Percentiles rank a stretch among this genome's conserved stretches.
Evolutionary conservation across 1,140 invertebrate species (phyloP).

Genomic region (Fopius arisanus): DNA sequence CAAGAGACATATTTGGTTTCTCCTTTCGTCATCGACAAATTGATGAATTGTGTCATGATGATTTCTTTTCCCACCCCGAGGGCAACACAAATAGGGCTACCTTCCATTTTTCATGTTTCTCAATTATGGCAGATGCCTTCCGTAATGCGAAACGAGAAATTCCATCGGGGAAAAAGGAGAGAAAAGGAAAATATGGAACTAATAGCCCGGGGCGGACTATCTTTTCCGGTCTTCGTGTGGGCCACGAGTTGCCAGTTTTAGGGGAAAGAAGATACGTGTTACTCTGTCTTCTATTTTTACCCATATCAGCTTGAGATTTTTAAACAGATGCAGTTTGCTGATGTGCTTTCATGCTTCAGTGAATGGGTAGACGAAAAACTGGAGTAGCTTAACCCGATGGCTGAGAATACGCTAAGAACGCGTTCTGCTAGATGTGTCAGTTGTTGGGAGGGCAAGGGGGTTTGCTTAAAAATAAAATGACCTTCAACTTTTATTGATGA

Average conservation of each 20-base stretch:
- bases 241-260: not conserved
- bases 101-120: not conserved
- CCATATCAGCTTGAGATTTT: not conserved
- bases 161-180: not conserved
- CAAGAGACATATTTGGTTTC: not conserved
- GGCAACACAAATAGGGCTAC: too few relatives aligned
- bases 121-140: not conserved
- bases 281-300: not conserved
- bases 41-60: constrained; percentile 4
- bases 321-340: not conserved
- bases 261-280: not conserved
- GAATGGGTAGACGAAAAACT: not conserved
- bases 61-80: too few relatives aligned
- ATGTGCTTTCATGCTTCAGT: not conserved
- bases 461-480: constrained; percentile 39
- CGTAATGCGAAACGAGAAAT: not conserved
- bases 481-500: constrained; percentile 34
- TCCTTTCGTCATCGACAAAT: constrained; percentile 14
- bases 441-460: not conserved
- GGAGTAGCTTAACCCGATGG: not conserved
- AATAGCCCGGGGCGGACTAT: not conserved
- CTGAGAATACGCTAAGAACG: not conserved
- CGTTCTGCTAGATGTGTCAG: not conserved
- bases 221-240: not conserved
- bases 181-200: not conserved